These are phyloP conservation scores for Yoshiicerus persimilis DNA, from an alignment of 1,140 invertebrate species.

Conservation along the genomic window DNA sequence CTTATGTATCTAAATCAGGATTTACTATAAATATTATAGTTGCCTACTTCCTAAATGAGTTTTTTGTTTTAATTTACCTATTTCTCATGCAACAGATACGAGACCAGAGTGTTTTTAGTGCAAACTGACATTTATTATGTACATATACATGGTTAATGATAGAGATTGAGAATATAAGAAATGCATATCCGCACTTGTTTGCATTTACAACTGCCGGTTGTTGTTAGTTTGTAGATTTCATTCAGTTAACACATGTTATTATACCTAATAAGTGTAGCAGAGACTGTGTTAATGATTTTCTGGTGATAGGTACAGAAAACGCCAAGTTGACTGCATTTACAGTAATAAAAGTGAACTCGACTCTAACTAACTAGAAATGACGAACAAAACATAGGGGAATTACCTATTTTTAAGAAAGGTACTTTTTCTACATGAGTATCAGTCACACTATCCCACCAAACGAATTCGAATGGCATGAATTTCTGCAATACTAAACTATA, in stretches of 20 bases:
- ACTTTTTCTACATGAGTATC: background rate
- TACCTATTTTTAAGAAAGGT: background rate
- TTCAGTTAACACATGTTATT: background rate
- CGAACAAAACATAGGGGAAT: background rate
- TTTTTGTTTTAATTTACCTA: background rate
- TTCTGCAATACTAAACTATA: background rate
- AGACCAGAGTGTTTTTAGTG: background rate
- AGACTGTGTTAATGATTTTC: background rate
- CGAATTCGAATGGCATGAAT: background rate
- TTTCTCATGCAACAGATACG: background rate
- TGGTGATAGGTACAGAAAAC: background rate
- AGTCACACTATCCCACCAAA: background rate
- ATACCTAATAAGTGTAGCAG: background rate
- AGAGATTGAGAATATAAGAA: background rate
- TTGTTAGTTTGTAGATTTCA: background rate
- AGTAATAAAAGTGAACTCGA: background rate
- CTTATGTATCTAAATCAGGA: background rate
- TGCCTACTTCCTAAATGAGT: background rate
- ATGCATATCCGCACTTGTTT: constrained; percentile 1
- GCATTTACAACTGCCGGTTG: background rate
- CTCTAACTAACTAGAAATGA: background rate
- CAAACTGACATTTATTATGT: too few relatives aligned
- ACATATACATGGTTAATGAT: background rate
- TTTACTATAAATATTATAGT: background rate
- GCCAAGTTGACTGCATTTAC: background rate